Evolutionary conservation across 2,888 invertebrate species (phyloP).

Genomic region (Xestobium rufovillosum): DNA sequence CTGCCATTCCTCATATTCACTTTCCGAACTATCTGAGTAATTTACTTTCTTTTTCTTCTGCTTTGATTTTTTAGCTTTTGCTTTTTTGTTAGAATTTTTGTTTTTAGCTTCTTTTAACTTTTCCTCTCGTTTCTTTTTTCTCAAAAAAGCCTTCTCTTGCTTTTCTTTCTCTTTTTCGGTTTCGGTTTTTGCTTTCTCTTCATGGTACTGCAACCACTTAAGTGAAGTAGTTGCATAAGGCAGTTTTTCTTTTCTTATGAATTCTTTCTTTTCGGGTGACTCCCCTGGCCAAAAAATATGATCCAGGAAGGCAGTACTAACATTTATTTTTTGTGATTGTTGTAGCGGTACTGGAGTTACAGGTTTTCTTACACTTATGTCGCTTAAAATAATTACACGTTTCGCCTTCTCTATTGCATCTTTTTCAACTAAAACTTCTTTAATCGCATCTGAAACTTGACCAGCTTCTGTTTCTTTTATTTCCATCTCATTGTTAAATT

Average conservation of each 20-base stretch:
- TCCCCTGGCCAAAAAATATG: conserved; percentile 16
- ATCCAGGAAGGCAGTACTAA: conserved; percentile 15
- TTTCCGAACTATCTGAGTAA: conserved; percentile 1
- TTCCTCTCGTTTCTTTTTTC: conserved; percentile 3
- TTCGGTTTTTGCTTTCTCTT: conserved; percentile 16
- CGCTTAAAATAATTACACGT: too few relatives aligned
- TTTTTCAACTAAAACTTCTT: too few relatives aligned
- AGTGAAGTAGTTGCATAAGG: conserved; percentile 17
- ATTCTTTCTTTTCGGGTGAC: conserved; percentile 11
- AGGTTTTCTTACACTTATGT: too few relatives aligned
- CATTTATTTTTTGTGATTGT: conserved; percentile 8
- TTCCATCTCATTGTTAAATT: conserved; percentile 4
- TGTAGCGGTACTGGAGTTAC: too few relatives aligned
- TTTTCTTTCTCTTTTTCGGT: conserved; percentile 5
- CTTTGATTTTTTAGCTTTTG: not conserved
- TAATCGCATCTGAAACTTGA: too few relatives aligned
- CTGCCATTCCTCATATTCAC: not conserved
- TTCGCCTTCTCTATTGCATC: too few relatives aligned
- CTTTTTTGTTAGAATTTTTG: not conserved
- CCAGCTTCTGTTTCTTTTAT: conserved; percentile 3
- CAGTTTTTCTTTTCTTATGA: conserved; percentile 15
- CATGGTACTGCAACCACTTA: conserved; percentile 19
- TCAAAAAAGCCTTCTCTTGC: conserved; percentile 4
- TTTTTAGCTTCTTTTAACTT: not conserved
- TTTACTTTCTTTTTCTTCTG: conserved; percentile 4